Base-by-base conservation (phyloP, 1,140 invertebrate species). In the Chionoecetes opilio region DNA sequence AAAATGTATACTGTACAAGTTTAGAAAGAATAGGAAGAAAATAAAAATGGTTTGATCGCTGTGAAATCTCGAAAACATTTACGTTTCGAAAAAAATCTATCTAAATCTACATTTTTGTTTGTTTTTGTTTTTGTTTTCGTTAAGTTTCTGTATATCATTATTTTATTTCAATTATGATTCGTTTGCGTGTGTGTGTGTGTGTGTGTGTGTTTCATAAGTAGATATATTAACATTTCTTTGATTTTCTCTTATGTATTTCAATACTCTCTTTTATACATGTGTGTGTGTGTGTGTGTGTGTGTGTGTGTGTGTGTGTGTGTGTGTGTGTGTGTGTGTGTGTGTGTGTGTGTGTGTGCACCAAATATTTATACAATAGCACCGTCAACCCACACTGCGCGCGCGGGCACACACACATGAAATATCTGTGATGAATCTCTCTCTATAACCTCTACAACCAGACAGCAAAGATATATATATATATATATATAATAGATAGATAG, bases 241-340 rank as follows among this genome's bases (percentile, higher is more conserved):
- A n/a, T n/a, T 75, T 75, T 75, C n/a, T 8, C 1, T 75, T 21
- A 75, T 75, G 6, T n/a, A 21, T 75, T 75, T n/a, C 63, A 46
- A 8, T 46, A 8, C 14, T 46, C 41, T 8, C 5, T 14, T 46
- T 5, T 46, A 8, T 46, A 14, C 14, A 8, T 46, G 41, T 46
- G 5, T 46, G 41, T 46, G 5, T 46, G 5, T 46, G 21, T 26
- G 63, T n/a, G 21, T 75, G 63, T 21, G 26, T 75, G 63, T n/a
- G 63, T 75, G 63, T n/a, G 63, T 75, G 63, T 75, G 63, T 63
- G 17, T 21, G 53, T 63, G 53, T 9, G 53, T 21, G 17, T 75
- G 63, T 75, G 63, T 75, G 63, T 75, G 63, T 75, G 63, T 75
- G 63, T 75, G 63, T 75, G 63, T 75, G 63, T 75, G 63, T 75